Conservation (phyloP, 1,140 invertebrate genomes). For the Drosophila santomea region DNA sequence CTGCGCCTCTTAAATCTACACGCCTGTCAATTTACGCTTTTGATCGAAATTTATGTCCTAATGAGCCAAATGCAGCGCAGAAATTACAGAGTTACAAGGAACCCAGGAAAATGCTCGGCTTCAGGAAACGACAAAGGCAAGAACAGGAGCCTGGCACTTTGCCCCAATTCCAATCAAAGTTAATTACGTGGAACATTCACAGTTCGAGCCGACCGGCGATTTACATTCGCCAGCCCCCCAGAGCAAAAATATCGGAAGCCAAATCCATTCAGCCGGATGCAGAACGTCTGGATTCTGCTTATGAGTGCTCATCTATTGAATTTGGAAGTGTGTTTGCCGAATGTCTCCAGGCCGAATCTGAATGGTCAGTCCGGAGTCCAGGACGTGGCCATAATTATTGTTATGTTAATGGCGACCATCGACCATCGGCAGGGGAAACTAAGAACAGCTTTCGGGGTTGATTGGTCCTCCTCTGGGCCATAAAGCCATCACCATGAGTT, state of each 20-base stretch:
- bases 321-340: slow-evolving; percentile 49
- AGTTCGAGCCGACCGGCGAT: slow-evolving; percentile 18
- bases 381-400: slow-evolving; percentile 72
- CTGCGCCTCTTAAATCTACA: slow-evolving; percentile 62
- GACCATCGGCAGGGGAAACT: slow-evolving; percentile 7
- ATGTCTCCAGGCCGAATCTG: slow-evolving; percentile 43
- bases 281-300: slow-evolving; percentile 73
- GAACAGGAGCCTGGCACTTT: slow-evolving; percentile 62
- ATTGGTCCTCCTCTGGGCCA: slow-evolving; percentile 22
- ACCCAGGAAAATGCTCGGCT: background rate
- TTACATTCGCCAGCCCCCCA: slow-evolving; percentile 53
- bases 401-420: slow-evolving; percentile 67
- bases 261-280: slow-evolving; percentile 81
- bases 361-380: slow-evolving; percentile 58
- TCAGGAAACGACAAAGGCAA: slow-evolving; percentile 10
- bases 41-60: slow-evolving; percentile 75
- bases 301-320: slow-evolving; percentile 59
- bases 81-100: slow-evolving; percentile 9
- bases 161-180: slow-evolving; percentile 67
- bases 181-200: slow-evolving; percentile 70
- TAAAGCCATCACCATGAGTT: slow-evolving; percentile 35
- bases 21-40: slow-evolving; percentile 77
- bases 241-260: slow-evolving; percentile 3
- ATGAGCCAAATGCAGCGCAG: slow-evolving; percentile 47
- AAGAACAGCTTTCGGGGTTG: slow-evolving; percentile 45